Conservation (phyloP, 2,797 vertebrate species). For the Eupleurogrammus muticus region DNA sequence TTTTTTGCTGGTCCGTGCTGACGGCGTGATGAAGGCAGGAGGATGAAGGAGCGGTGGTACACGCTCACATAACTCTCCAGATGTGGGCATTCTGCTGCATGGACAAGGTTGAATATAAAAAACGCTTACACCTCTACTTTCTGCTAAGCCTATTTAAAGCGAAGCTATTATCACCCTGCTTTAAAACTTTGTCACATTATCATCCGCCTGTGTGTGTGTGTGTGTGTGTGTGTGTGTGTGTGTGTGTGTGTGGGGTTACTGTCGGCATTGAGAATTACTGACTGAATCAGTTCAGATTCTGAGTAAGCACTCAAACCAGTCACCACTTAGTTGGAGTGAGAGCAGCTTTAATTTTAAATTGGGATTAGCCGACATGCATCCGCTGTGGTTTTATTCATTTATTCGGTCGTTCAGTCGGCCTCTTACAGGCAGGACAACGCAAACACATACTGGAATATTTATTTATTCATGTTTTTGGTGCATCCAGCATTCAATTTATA, state of each 20-base stretch:
- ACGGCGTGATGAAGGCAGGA: conserved; percentile 40
- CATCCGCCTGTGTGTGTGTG: neutral
- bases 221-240: neutral
- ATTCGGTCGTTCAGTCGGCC: conserved; percentile 10
- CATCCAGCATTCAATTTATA: no score
- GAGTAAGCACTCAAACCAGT: conserved; percentile 41
- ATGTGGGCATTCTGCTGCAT: conserved; percentile 51
- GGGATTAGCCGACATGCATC: conserved; percentile 30
- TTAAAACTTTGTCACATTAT: conserved; percentile 31
- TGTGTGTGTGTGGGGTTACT: conserved; percentile 13
- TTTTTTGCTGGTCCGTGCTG: neutral
- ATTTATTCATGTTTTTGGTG: conserved; percentile 9
- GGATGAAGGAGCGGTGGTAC: conserved; percentile 22
- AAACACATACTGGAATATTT: neutral
- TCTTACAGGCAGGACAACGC: conserved; percentile 5
- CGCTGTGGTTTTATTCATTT: conserved; percentile 25
- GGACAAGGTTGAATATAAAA: conserved; percentile 34
- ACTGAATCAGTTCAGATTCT: conserved; percentile 41
- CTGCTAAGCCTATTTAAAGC: conserved; percentile 53
- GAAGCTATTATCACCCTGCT: conserved; percentile 44
- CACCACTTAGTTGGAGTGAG: conserved; percentile 20
- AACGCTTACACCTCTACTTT: conserved; percentile 49
- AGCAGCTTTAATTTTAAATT: conserved; percentile 38
- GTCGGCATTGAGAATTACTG: conserved; percentile 13
- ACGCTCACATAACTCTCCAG: conserved; percentile 47